These are phyloP conservation scores for Nycteola revayana DNA, from an alignment of 2,888 invertebrate species.

Conservation along the genomic window DNA sequence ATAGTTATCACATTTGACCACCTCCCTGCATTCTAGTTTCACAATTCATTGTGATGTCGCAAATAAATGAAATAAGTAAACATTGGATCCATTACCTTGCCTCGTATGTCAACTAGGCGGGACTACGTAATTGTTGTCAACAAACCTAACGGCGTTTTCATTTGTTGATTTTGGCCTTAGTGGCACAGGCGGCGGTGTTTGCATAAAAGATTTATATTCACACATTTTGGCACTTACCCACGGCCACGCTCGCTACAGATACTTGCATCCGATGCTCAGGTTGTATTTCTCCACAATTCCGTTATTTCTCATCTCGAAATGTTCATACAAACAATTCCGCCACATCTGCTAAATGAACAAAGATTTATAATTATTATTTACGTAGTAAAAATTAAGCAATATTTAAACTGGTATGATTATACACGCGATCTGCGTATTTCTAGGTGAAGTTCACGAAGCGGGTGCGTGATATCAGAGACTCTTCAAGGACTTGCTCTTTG, in stretches of 20 bases:
- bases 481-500: too few species aligned
- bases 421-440: conserved; percentile 20
- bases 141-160: conserved; percentile 64
- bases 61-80: conserved; percentile 79
- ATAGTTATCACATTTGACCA: conserved; percentile 64
- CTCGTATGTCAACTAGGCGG: conserved; percentile 62
- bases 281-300: conserved; percentile 1
- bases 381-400: too few species aligned
- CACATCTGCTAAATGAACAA: too few species aligned
- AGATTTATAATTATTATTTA: too few species aligned
- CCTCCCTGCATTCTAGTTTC: conserved; percentile 67
- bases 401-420: too few species aligned
- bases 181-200: conserved; percentile 38
- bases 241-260: conserved; percentile 9
- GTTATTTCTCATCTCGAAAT: conserved; percentile 3
- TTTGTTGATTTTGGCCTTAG: conserved; percentile 57
- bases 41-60: conserved; percentile 68
- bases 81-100: conserved; percentile 73
- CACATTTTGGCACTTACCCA: conserved; percentile 26
- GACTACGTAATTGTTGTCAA: conserved; percentile 69
- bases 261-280: too few species aligned
- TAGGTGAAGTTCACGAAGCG: conserved; percentile 41
- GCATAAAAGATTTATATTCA: conserved; percentile 31
- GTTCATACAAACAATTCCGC: too few species aligned
- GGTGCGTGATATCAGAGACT: conserved; percentile 33